Conservation (phyloP, 2,888 invertebrate genomes). For the Charanyca ferruginea region DNA sequence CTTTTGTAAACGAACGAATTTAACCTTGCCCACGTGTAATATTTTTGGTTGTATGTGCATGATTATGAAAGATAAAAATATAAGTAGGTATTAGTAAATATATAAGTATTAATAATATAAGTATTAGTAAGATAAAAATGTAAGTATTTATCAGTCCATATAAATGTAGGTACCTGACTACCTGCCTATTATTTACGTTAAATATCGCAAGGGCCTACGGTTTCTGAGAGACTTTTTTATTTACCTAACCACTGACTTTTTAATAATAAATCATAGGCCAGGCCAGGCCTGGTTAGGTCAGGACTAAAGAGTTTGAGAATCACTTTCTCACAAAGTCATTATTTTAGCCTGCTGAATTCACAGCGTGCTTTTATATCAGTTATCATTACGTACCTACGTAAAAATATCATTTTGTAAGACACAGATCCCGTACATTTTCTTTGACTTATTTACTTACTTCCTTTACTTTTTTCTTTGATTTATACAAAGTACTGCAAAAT, state of each 20-base stretch:
- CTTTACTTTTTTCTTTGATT: neutral
- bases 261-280: neutral
- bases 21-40: constrained; percentile 15
- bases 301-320: neutral
- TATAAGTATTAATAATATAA: too few species aligned
- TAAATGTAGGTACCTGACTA: neutral
- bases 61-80: too few species aligned
- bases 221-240: too few species aligned
- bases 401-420: too few species aligned
- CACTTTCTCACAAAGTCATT: neutral
- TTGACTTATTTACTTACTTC: neutral
- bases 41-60: constrained; percentile 13
- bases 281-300: neutral
- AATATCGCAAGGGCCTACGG: neutral
- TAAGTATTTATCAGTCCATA: neutral
- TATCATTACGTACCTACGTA: too few species aligned
- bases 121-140: too few species aligned
- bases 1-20: neutral
- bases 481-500: neutral
- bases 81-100: too few species aligned
- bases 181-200: neutral
- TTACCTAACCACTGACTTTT: neutral
- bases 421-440: neutral
- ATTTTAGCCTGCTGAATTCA: too few species aligned
- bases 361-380: too few species aligned